phyloP scores from a whole-genome alignment of 1,140 invertebrate species.

The Drosophila parvula region DNA sequence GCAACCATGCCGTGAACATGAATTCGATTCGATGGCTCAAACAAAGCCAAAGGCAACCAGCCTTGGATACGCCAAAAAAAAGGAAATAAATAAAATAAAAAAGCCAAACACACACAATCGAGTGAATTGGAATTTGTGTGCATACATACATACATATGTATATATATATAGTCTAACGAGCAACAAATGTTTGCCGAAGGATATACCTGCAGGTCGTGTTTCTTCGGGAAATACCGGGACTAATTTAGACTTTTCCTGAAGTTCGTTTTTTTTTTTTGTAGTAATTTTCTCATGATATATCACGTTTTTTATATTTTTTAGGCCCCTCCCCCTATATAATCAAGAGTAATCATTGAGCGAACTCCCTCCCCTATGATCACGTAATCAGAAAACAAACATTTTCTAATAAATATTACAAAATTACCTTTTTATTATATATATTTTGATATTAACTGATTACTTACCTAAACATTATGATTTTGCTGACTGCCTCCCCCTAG shows the following conservation, averaged over 20 bases:
- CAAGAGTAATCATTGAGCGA: too few relatives aligned
- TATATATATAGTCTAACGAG: conserved; percentile 36
- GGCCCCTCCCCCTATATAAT: too few relatives aligned
- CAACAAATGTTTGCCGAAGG: conserved; percentile 48
- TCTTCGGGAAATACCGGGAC: neutral
- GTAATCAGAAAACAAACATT: too few relatives aligned
- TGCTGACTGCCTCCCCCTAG: too few relatives aligned
- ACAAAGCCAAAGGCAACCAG: conserved; percentile 56
- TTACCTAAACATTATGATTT: too few relatives aligned
- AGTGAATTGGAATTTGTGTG: conserved; percentile 16
- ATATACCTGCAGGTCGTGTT: neutral
- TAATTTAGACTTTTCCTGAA: neutral
- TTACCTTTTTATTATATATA: too few relatives aligned
- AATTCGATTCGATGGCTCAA: conserved; percentile 60
- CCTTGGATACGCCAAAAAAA: conserved; percentile 61
- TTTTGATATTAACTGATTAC: too few relatives aligned
- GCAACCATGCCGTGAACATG: conserved; percentile 51
- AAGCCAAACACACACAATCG: neutral
- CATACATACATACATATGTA: neutral
- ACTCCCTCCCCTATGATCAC: too few relatives aligned
- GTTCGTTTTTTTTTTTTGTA: neutral
- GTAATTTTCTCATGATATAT: neutral
- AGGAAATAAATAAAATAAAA: neutral
- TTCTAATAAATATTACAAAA: too few relatives aligned
- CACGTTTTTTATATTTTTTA: too few relatives aligned